phyloP scores from a whole-genome alignment of 2,888 invertebrate species.

The Drosophila mulleri region DNA sequence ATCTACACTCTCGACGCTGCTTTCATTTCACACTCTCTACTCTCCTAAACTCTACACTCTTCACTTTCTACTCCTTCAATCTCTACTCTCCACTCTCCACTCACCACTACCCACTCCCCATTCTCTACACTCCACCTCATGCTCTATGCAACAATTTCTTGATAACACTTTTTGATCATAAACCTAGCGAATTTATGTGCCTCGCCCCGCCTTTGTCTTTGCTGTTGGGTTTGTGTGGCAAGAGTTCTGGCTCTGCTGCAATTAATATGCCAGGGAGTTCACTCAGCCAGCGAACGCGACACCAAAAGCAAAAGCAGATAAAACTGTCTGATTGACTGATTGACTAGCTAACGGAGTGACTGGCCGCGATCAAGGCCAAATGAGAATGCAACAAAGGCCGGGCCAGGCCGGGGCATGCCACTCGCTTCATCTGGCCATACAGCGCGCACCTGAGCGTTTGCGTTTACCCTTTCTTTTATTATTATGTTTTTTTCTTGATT shows the following conservation, averaged over 20 bases:
- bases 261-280: conserved; percentile 47
- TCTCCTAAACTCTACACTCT: neutral
- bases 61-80: neutral
- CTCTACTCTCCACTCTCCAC: neutral
- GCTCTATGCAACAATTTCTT: neutral
- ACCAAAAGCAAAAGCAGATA: conserved; percentile 13
- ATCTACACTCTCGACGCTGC: no score
- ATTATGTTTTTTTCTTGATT: neutral
- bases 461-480: conserved; percentile 12
- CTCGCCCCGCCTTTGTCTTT: conserved; percentile 5
- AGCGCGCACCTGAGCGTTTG: conserved; percentile 18
- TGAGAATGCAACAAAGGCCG: conserved; percentile 17
- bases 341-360: conserved; percentile 17
- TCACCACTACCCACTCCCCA: neutral
- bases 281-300: conserved; percentile 10
- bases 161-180: neutral
- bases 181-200: conserved; percentile 1
- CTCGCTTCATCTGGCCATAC: neutral
- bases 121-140: neutral
- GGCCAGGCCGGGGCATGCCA: conserved; percentile 9
- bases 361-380: conserved; percentile 48
- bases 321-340: conserved; percentile 17
- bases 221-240: conserved; percentile 15
- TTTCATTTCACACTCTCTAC: neutral
- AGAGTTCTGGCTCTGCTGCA: conserved; percentile 25